Base-by-base conservation (phyloP, 2,888 invertebrate genomes). In the Salticus scenicus region DNA sequence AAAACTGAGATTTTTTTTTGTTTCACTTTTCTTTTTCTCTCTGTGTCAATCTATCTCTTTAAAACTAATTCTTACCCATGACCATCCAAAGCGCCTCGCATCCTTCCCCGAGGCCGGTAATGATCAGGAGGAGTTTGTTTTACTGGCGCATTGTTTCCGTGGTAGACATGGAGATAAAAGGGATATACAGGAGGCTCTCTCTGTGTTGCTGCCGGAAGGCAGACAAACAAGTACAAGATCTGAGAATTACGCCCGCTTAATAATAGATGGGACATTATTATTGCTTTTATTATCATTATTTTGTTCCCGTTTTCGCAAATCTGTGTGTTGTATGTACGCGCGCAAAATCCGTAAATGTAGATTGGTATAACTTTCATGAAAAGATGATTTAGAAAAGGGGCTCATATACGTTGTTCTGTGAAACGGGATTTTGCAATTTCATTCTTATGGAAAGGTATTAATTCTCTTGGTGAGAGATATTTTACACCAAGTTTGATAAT, bases 111-210 rank as follows among this genome's bases (percentile, higher is more conserved):
- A 20, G 57, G 57, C 24, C 24, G 2, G 20, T 24, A 24, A 57
- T 57, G 57, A 57, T 57, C 57, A 24, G 42, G 66, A 64, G 82
- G 33, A 84, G 83, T 84, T 84, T 84, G 83, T 57, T 84, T 77
- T 84, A 84, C 77, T 77, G 77, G 73, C 51, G 66, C 77, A 72
- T 73, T 77, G 83, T 77, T 73, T 72, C 67, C 73, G 57, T 33
- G 30, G 42, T 20, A 42, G 70, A 57, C 17, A 8, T 64, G 70
- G 75, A 30, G 41, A 47, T 66, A 33, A 80, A 73, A 57, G 37
- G 73, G 67, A 69, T 8, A 57, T 24, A 57, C 24, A 24, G 5
- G 14, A 8, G 7, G 57, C 57, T 57, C 24, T 37, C 37, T 37
- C 20, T 24, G 57, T 24, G 24, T 57, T 17, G 24, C 12, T 5